A percentile compares a stretch with the other conserved stretches of the same genome.
These are phyloP conservation scores for Bolborhynchus lineola DNA, from an alignment of 2,113 vertebrate species.

Conservation along the genomic window DNA sequence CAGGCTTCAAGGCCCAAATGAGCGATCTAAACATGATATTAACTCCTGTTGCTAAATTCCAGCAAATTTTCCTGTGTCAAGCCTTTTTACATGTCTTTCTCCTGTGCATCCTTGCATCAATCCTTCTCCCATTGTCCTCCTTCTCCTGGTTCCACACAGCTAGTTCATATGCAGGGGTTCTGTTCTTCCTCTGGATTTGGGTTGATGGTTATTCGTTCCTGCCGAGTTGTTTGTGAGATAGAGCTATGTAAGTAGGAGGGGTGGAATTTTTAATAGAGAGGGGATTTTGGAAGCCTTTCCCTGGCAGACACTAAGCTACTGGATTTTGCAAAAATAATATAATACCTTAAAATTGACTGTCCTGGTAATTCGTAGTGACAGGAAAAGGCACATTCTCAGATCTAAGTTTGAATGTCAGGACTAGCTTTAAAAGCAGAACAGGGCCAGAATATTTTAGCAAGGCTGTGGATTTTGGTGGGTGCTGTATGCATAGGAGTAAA, in stretches of 20 bases:
- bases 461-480: background rate
- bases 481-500: background rate
- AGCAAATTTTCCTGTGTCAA: background rate
- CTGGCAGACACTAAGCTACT: background rate
- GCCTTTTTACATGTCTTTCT: background rate
- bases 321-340: background rate
- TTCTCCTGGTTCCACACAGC: background rate
- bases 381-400: background rate
- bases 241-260: background rate
- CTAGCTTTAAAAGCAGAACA: background rate
- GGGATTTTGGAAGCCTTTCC: background rate
- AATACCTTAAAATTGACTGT: background rate
- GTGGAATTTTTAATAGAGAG: background rate
- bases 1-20: background rate
- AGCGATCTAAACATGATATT: background rate
- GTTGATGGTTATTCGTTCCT: background rate
- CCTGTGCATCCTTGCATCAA: background rate
- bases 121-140: background rate
- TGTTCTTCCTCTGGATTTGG: background rate
- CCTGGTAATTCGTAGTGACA: background rate
- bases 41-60: background rate
- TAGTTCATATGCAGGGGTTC: background rate
- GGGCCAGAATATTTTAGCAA: background rate
- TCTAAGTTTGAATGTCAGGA: background rate
- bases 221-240: background rate